Evolutionary conservation across 2,888 invertebrate genomes (phyloP).

Genomic region (Teleiodes luculella): DNA sequence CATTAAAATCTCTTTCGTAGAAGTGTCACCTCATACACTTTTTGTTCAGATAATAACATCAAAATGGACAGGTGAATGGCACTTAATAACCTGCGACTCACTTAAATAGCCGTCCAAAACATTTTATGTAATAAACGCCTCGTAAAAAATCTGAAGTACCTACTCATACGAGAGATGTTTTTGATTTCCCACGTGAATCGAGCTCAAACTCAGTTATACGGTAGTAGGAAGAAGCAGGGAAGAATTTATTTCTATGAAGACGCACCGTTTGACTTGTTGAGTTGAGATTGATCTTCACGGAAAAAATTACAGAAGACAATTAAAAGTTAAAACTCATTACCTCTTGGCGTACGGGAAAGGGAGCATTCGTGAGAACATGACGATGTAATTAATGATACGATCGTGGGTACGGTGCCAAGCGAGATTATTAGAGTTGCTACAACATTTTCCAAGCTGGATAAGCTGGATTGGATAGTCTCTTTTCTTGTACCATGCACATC

Average conservation of each 20-base stretch:
- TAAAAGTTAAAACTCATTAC: slow-evolving; percentile 35
- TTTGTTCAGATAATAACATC: slow-evolving; percentile 1
- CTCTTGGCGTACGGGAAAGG: slow-evolving; percentile 47
- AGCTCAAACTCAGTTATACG: neutral
- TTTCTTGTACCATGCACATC: slow-evolving; percentile 15
- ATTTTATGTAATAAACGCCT: slow-evolving; percentile 1
- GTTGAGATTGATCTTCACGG: slow-evolving; percentile 5
- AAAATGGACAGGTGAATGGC: slow-evolving; percentile 5
- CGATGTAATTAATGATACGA: slow-evolving; percentile 49
- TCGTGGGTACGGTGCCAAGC: slow-evolving; percentile 27
- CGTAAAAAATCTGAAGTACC: neutral
- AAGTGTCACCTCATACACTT: neutral
- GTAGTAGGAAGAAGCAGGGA: neutral
- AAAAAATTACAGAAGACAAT: slow-evolving; percentile 24
- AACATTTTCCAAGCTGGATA: slow-evolving; percentile 10
- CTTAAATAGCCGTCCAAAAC: neutral
- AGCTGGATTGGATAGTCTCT: slow-evolving; percentile 8
- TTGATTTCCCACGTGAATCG: neutral
- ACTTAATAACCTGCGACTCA: neutral
- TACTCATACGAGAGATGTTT: neutral
- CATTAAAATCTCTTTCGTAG: slow-evolving; percentile 12
- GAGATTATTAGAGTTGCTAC: slow-evolving; percentile 33
- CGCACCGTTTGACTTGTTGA: slow-evolving; percentile 5
- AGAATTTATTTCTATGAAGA: neutral
- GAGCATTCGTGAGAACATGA: slow-evolving; percentile 45